These are phyloP conservation scores for Lagorchestes hirsutus DNA, from an alignment of 2,797 vertebrate species.

Conservation along the genomic window DNA sequence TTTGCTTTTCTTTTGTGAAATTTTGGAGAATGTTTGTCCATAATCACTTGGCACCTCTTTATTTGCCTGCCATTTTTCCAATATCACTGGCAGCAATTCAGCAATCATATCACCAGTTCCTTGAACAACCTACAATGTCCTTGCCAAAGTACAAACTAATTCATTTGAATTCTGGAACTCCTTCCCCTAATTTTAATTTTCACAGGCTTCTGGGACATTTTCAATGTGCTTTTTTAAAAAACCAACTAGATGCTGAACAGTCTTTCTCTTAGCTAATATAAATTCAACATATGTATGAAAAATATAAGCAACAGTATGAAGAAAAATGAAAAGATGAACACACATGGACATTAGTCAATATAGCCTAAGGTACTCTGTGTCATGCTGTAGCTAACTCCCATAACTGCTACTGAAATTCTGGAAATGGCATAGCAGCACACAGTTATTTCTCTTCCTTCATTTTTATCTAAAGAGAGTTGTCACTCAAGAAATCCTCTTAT, in stretches of 20 bases:
- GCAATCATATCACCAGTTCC: too few species aligned
- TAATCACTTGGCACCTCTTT: too few species aligned
- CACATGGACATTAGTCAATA: background rate
- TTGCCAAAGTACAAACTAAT: constrained; percentile 31
- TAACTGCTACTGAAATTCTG: too few species aligned
- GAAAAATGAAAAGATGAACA: constrained; percentile 5
- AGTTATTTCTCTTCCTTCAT: too few species aligned
- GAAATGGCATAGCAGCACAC: too few species aligned
- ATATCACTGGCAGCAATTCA: too few species aligned
- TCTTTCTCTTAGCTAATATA: background rate
- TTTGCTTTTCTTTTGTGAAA: too few species aligned
- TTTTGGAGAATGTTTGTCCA: too few species aligned
- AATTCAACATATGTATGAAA: background rate
- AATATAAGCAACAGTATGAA: background rate
- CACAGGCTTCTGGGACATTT: constrained; percentile 5
- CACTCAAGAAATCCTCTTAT: too few species aligned
- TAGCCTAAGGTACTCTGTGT: background rate
- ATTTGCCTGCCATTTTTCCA: too few species aligned
- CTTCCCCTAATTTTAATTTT: too few species aligned
- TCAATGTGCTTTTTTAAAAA: background rate
- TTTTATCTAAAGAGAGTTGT: too few species aligned
- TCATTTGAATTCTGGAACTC: background rate
- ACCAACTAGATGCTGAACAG: background rate
- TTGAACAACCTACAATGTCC: background rate
- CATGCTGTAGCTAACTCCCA: background rate